These are phyloP conservation scores for Linepithema humile DNA, from an alignment of 1,140 invertebrate species.

Conservation along the genomic window DNA sequence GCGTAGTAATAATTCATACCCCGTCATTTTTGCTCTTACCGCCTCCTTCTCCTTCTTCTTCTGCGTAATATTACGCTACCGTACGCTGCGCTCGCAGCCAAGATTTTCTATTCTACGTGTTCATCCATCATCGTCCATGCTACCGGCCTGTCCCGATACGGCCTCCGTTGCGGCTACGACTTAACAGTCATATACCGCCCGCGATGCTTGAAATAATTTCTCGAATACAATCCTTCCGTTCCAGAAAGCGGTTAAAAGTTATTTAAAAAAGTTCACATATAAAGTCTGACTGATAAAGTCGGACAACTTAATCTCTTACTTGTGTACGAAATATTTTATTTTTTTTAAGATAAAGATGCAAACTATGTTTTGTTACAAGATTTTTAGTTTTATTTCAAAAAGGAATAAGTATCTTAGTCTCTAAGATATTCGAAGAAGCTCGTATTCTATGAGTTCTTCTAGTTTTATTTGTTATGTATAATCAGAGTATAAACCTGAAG, in stretches of 20 bases:
- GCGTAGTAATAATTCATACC: conserved; percentile 74
- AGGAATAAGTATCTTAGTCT: too few relatives aligned
- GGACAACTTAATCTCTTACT: too few relatives aligned
- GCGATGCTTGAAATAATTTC: conserved; percentile 36
- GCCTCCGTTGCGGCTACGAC: conserved; percentile 38
- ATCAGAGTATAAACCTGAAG: not conserved
- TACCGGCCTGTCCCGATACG: conserved; percentile 51
- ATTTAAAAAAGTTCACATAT: not conserved
- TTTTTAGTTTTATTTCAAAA: too few relatives aligned
- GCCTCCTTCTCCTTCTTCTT: conserved; percentile 15
- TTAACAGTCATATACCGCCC: conserved; percentile 39
- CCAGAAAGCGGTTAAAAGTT: conserved; percentile 4
- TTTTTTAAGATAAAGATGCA: not conserved
- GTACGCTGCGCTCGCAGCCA: conserved; percentile 63
- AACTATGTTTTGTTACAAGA: too few relatives aligned
- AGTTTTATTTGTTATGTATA: not conserved
- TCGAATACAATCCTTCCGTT: conserved; percentile 5
- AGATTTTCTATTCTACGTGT: conserved; percentile 75
- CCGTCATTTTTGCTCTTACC: conserved; percentile 66
- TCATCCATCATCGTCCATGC: conserved; percentile 76
- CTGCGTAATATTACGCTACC: conserved; percentile 62
- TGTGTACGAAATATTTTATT: too few relatives aligned
- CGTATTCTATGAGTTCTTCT: too few relatives aligned
- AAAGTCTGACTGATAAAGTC: not conserved
- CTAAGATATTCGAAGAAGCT: too few relatives aligned